Evolutionary conservation across 2,797 vertebrate species (phyloP).

Genomic region (Apogon talboti): DNA sequence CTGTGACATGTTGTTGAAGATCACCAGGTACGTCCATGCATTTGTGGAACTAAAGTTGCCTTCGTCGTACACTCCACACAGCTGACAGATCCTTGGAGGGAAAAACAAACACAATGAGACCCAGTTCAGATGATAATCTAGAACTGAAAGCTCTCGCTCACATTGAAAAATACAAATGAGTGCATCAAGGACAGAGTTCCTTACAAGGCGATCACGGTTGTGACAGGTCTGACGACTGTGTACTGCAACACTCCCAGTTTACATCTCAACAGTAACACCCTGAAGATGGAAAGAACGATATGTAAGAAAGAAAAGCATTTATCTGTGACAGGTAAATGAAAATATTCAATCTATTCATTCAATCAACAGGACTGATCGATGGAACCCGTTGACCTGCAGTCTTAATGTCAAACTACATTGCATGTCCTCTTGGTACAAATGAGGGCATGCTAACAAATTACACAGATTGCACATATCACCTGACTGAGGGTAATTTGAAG

Average conservation of each 20-base stretch:
- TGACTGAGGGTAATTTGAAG: slow-evolving; percentile 50
- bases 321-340: background rate
- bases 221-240: slow-evolving; percentile 95
- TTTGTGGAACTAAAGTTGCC: slow-evolving; percentile 96
- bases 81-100: slow-evolving; percentile 90
- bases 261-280: slow-evolving; percentile 94
- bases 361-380: too few relatives aligned
- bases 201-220: slow-evolving; percentile 96
- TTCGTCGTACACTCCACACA: slow-evolving; percentile 92
- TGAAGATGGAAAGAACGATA: slow-evolving; percentile 66
- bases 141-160: background rate
- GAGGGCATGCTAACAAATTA: slow-evolving; percentile 23
- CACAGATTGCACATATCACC: slow-evolving; percentile 16
- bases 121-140: background rate
- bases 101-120: background rate
- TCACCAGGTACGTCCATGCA: slow-evolving; percentile 98
- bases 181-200: slow-evolving; percentile 61
- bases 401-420: too few relatives aligned
- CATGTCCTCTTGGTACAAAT: slow-evolving; percentile 14
- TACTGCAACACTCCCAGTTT: slow-evolving; percentile 98
- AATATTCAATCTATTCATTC: background rate
- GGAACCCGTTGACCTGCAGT: too few relatives aligned
- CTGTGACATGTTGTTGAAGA: slow-evolving; percentile 97
- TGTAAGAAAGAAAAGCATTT: background rate
- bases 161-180: background rate